phyloP scores from a whole-genome alignment of 92 coral and sea anemone genomes.

The Virgularia gustaviana region DNA sequence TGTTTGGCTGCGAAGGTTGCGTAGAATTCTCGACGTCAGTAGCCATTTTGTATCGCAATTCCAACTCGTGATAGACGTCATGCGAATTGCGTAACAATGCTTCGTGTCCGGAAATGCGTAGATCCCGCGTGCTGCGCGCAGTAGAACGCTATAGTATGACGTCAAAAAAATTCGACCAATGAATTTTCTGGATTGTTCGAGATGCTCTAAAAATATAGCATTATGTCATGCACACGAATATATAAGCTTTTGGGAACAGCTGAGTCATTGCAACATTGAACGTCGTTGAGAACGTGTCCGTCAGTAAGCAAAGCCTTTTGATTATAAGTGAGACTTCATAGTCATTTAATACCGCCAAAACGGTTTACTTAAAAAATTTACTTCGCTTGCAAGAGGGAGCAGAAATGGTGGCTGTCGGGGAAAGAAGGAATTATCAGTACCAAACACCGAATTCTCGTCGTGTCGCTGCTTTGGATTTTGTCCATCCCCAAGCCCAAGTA shows the following conservation, averaged over 20 bases:
- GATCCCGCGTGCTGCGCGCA: too few species aligned
- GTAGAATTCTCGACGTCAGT: conserved; percentile 40
- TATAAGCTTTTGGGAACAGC: conserved; percentile 55
- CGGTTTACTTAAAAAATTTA: conserved; percentile 33
- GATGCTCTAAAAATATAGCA: conserved; percentile 7
- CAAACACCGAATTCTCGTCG: conserved; percentile 31
- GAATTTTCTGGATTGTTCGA: conserved; percentile 22
- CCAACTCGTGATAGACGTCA: neutral
- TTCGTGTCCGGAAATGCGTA: too few species aligned
- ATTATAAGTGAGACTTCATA: too few species aligned
- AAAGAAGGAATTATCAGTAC: neutral
- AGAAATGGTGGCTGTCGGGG: conserved; percentile 30
- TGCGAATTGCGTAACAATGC: conserved; percentile 4
- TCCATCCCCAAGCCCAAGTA: neutral
- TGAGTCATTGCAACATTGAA: conserved; percentile 58
- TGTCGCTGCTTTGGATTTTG: too few species aligned
- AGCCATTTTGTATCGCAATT: conserved; percentile 21
- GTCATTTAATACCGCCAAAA: neutral
- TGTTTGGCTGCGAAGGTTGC: conserved; percentile 27
- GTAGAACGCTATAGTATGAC: conserved; percentile 7
- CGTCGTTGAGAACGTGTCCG: too few species aligned
- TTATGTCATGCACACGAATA: conserved; percentile 2
- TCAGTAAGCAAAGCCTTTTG: too few species aligned
- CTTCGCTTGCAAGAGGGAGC: conserved; percentile 26
- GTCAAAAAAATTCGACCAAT: conserved; percentile 30